Conservation (phyloP, 1,140 invertebrate genomes). For the Sminthurinus signatus region DNA sequence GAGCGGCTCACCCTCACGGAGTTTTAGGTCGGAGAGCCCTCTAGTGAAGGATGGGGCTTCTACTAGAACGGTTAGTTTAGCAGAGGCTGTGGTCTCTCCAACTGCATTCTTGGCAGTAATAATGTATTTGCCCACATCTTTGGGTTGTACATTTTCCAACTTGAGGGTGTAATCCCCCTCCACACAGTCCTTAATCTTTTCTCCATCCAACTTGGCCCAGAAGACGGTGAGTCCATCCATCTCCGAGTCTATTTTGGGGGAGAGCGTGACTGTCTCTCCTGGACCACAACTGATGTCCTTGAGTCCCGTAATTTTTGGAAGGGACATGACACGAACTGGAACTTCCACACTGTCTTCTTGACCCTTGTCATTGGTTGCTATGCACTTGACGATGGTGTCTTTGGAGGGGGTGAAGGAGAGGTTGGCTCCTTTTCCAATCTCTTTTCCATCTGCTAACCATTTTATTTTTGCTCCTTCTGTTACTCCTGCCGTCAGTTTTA, state of each 20-base stretch:
- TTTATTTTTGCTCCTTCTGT: slow-evolving; percentile 7
- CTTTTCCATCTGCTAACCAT: background rate
- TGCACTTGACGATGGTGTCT: background rate
- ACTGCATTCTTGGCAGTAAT: slow-evolving; percentile 65
- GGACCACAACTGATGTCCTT: slow-evolving; percentile 64
- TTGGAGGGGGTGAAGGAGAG: background rate
- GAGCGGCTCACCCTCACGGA: slow-evolving; percentile 34
- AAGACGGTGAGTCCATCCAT: slow-evolving; percentile 55
- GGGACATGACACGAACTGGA: slow-evolving; percentile 57
- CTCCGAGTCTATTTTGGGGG: slow-evolving; percentile 65
- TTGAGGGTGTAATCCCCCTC: slow-evolving; percentile 5
- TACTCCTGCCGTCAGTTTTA: background rate
- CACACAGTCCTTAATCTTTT: slow-evolving; percentile 7
- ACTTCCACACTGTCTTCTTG: background rate
- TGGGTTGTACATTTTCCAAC: slow-evolving; percentile 44
- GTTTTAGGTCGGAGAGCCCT: slow-evolving; percentile 48
- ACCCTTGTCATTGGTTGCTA: background rate
- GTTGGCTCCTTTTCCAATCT: background rate
- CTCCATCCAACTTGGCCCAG: slow-evolving; percentile 49
- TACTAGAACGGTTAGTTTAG: slow-evolving; percentile 64
- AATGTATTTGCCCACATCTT: slow-evolving; percentile 71
- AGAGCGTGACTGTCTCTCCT: slow-evolving; percentile 62
- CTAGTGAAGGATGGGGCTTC: slow-evolving; percentile 68
- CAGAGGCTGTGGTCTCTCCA: slow-evolving; percentile 63
- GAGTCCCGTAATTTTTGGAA: slow-evolving; percentile 66